Evolutionary conservation across 2,797 vertebrate species (phyloP), one percentile per base, ranked within the genome.

Genomic region (Spinus olivaceus): DNA sequence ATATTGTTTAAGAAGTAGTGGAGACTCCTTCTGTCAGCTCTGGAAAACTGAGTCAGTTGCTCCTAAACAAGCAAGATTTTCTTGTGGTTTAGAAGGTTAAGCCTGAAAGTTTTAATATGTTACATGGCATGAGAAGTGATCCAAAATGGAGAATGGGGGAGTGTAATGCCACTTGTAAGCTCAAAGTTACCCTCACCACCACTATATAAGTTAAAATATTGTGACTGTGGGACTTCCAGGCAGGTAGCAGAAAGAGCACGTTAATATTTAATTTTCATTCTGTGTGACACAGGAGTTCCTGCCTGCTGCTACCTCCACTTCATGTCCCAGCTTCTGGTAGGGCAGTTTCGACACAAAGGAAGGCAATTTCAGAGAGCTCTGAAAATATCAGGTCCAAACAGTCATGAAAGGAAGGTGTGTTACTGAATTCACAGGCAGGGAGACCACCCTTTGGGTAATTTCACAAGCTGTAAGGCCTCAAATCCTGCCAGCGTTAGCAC

Each of bases 291-390:
- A 50, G 63, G 24, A 74, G 25, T 33, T 37, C 59, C 33, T 92
- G 41, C 35, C 28, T 0, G 0, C 37, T 89, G 30, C 35, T 0
- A 2, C 15, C 46, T 91, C 51, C 16, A 11, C 33, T 60, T 57
- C 1, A 0, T 0, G 0, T 64, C 67, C 64, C 71, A 53, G 78
- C 79, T 80, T 85, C 87, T 91, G 76, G 60, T 16, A 6, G 22
- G 5, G 32, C 27, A 24, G 30, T 91, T 93, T 94, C 57, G 2
- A 3, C 84, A 82, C 33, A 82, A 89, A 81, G 49, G 71, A 85
- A 80, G 56, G 27, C 74, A 42, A 12, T 61, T 89, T 71, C 46
- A 77, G 56, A 1, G 3, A 87, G 46, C 46, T 83, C 65, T 84
- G 70, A 87, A 93, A 87, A 85, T 71, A 85, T 56, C 0, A 0